Evolutionary conservation across 2,888 invertebrate genomes (phyloP), one percentile per base, ranked within the genome.

Genomic region (Chrysodeixis includens): DNA sequence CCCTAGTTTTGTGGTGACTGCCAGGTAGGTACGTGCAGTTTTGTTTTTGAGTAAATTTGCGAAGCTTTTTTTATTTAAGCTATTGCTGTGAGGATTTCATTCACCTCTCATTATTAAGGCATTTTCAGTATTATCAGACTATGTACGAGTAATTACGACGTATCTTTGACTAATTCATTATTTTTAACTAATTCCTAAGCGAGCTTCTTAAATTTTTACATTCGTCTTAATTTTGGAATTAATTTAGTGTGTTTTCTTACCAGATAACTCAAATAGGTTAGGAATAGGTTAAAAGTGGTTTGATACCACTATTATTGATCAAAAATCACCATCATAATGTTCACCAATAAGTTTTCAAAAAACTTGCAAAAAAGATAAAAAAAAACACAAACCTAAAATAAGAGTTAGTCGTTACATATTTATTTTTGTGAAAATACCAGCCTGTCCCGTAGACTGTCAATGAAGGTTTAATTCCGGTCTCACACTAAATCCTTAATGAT

Each of bases 401-500:
- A 60, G 30, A 1, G 16, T 22, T 10, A 12, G n/a, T 59, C 6
- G 40, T 62, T 7, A 56, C 66, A 74, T 58, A 60, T 49, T 55
- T 58, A 56, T 58, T 46, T 12, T n/a, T 22, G 30, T 40, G 58
- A 57, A 74, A 70, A 71, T 40, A 62, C 54, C 62, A 44, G 53
- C 54, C 16, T 16, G 56, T 65, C 63, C 53, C 57, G 54, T 69
- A 7, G 35, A n/a, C 61, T 87, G 84, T 86, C 89, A 86, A 86
- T 87, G 76, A 80, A 76, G 77, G 83, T 84, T 88, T 91, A 89
- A 90, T 89, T 90, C 87, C 82, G 83, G 80, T 73, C 81, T 74
- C 78, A 81, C 81, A 81, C 77, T 86, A 89, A 90, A 90, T 87
- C 90, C 89, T 66, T 62, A 82, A 88, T 92, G 93, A 92, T 92